These are phyloP conservation scores for Aporophyla lueneburgensis DNA, from an alignment of 2,888 invertebrate genomes.

Conservation along the genomic window DNA sequence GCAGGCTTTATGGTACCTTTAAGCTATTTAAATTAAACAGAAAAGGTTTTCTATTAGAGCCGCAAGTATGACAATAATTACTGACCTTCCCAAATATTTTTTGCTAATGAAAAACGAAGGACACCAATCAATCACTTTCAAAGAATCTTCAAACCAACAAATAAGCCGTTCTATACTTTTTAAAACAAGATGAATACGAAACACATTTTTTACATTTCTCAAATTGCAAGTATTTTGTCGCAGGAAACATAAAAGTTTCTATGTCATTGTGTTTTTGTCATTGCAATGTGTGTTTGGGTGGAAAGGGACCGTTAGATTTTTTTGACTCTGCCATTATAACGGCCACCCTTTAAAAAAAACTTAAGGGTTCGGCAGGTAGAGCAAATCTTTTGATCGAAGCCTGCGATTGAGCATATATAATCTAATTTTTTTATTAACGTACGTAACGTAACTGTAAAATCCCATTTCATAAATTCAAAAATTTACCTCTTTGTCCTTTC, in stretches of 20 bases:
- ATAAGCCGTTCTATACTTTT: constrained; percentile 49
- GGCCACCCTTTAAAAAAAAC: constrained; percentile 88
- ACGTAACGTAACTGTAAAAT: constrained; percentile 81
- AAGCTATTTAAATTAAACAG: constrained; percentile 9
- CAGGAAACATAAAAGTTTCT: constrained; percentile 86
- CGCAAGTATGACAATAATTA: constrained; percentile 21
- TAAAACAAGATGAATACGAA: constrained; percentile 58
- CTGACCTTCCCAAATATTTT: constrained; percentile 32
- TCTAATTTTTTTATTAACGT: constrained; percentile 75
- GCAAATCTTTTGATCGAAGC: constrained; percentile 85
- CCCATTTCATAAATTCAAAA: constrained; percentile 50
- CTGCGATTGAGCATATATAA: constrained; percentile 82
- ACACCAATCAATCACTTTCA: constrained; percentile 51
- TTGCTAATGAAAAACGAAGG: constrained; percentile 45
- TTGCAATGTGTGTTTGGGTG: constrained; percentile 88
- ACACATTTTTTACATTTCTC: constrained; percentile 65
- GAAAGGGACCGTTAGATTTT: constrained; percentile 87
- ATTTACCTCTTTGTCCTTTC: constrained; percentile 63
- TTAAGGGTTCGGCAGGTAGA: constrained; percentile 85
- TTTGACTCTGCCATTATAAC: constrained; percentile 82
- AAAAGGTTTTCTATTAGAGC: constrained; percentile 11
- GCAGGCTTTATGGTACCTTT: neutral
- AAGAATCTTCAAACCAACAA: constrained; percentile 54
- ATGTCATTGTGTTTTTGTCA: constrained; percentile 87
- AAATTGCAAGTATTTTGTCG: constrained; percentile 79